Percentiles rank a stretch among this genome's conserved stretches.
These are phyloP conservation scores for Syrista parreyssii DNA, from an alignment of 2,888 invertebrate genomes.

Conservation along the genomic window DNA sequence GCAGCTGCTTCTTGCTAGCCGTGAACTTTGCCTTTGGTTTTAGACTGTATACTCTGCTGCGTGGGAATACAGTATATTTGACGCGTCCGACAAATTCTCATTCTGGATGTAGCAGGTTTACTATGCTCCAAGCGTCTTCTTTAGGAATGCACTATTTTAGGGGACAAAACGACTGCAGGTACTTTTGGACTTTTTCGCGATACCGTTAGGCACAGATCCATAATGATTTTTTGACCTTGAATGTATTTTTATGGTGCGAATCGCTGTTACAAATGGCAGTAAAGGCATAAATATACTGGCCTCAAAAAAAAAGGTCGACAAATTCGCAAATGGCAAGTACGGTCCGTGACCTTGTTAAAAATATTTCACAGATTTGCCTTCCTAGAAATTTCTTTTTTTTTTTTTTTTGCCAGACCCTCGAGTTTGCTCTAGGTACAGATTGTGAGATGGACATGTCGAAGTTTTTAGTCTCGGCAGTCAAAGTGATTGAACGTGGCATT, in stretches of 20 bases:
- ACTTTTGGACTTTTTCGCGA: constrained; percentile 30
- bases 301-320: constrained; percentile 24
- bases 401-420: neutral
- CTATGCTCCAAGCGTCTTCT: neutral
- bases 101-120: neutral
- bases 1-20: neutral
- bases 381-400: constrained; percentile 11
- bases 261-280: constrained; percentile 21
- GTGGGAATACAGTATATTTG: neutral
- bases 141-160: neutral
- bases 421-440: neutral
- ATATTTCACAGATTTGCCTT: constrained; percentile 17
- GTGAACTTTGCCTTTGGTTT: neutral
- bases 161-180: neutral
- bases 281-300: constrained; percentile 46
- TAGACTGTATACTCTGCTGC: neutral
- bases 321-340: constrained; percentile 45
- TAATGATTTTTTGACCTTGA: constrained; percentile 35
- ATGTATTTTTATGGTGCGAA: constrained; percentile 8
- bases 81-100: neutral
- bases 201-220: constrained; percentile 38
- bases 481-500: neutral
- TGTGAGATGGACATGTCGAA: neutral
- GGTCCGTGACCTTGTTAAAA: constrained; percentile 42
- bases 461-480: neutral